These are phyloP conservation scores for Microctenopoma steveboyesi DNA, from an alignment of 2,797 vertebrate species.

Conservation along the genomic window DNA sequence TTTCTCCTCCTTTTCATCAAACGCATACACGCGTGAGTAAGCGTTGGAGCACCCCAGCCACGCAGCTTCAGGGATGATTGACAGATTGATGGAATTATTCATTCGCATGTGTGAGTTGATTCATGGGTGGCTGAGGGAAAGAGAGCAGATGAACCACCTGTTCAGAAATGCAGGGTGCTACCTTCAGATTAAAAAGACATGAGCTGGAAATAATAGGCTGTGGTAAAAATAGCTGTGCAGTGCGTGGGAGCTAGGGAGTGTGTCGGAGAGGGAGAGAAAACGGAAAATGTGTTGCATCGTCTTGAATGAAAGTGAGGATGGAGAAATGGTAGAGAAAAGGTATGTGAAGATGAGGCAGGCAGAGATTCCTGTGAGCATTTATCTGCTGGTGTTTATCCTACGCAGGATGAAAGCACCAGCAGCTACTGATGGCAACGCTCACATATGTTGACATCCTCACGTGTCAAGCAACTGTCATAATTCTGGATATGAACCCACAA, in stretches of 20 bases:
- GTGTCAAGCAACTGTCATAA: background rate
- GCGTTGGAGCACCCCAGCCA: background rate
- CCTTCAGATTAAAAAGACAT: slow-evolving; percentile 73
- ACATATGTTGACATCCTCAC: slow-evolving; percentile 23
- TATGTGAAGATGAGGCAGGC: background rate
- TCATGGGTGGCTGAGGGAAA: background rate
- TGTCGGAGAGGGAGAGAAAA: slow-evolving; percentile 31
- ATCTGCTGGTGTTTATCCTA: slow-evolving; percentile 8
- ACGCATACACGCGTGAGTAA: slow-evolving; percentile 2
- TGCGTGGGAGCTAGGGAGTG: slow-evolving; percentile 52
- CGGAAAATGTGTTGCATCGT: slow-evolving; percentile 31
- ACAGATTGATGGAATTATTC: slow-evolving; percentile 16
- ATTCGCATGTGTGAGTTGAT: slow-evolving; percentile 2
- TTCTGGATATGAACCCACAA: background rate
- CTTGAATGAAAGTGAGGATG: slow-evolving; percentile 41
- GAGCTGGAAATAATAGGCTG: slow-evolving; percentile 72
- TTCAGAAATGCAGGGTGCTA: slow-evolving; percentile 53
- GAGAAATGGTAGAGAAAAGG: slow-evolving; percentile 8
- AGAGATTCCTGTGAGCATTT: slow-evolving; percentile 22
- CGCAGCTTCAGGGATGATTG: background rate
- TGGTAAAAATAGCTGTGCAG: slow-evolving; percentile 66
- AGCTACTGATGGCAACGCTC: slow-evolving; percentile 8
- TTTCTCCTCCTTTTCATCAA: background rate
- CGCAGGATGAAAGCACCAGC: slow-evolving; percentile 11
- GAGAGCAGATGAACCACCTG: slow-evolving; percentile 47